Evolutionary conservation across 2,113 vertebrate species (phyloP).

Genomic region (Otolemur garnettii): DNA sequence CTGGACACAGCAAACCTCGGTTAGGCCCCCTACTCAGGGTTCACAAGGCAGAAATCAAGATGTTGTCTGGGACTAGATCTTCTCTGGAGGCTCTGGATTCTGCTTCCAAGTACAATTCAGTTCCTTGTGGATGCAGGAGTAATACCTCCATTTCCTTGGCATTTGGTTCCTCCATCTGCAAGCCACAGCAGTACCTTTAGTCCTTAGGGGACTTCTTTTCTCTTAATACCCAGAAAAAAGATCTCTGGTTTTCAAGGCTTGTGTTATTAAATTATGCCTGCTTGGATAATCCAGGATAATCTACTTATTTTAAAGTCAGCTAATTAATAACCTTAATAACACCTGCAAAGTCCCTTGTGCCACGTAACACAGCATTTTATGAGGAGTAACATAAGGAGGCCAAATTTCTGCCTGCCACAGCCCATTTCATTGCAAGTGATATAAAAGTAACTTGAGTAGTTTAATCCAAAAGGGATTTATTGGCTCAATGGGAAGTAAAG

Average conservation of each 20-base stretch:
- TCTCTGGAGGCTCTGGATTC: not conserved
- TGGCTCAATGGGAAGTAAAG: not conserved
- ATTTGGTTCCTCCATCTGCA: not conserved
- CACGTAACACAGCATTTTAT: not conserved
- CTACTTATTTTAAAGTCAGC: conserved; percentile 13
- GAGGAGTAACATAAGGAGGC: not conserved
- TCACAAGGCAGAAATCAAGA: not conserved
- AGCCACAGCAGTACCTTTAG: not conserved
- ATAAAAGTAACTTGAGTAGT: not conserved
- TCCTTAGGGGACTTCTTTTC: not conserved
- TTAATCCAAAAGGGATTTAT: not conserved
- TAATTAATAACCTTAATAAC: conserved; percentile 2
- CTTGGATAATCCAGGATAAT: not conserved
- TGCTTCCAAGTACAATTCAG: not conserved
- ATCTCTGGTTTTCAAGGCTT: conserved; percentile 1
- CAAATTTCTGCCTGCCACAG: not conserved
- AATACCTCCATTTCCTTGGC: not conserved
- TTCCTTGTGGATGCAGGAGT: not conserved
- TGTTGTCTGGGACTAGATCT: not conserved
- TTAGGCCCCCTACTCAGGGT: not conserved
- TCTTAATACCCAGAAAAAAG: not conserved
- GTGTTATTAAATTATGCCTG: not conserved
- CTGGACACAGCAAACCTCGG: not conserved
- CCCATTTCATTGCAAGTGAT: not conserved
- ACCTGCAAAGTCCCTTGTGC: not conserved